Percentiles rank a stretch among this genome's conserved stretches.
These are phyloP conservation scores for Trachelus stipa DNA, from an alignment of 2,888 invertebrate species.

Conservation along the genomic window DNA sequence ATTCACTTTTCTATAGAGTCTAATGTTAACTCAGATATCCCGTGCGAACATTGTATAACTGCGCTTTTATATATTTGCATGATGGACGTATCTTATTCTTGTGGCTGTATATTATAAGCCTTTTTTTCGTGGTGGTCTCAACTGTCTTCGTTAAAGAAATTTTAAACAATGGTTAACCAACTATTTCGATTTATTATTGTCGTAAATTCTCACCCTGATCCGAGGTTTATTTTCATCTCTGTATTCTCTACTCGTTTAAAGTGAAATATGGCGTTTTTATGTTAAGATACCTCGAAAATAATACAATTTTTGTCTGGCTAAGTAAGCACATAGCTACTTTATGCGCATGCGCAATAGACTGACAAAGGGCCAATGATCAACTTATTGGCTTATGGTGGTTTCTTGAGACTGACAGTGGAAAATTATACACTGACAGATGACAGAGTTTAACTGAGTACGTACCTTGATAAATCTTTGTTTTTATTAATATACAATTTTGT, in stretches of 20 bases:
- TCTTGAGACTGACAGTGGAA: background rate
- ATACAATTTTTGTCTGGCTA: background rate
- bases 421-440: background rate
- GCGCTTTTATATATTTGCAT: conserved; percentile 6
- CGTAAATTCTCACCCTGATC: background rate
- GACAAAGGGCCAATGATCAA: background rate
- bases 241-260: background rate
- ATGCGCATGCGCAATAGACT: background rate
- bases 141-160: background rate
- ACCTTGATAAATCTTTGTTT: background rate
- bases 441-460: background rate
- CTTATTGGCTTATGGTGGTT: background rate
- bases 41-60: conserved; percentile 25
- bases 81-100: background rate
- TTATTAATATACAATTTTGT: background rate
- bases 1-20: background rate
- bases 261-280: background rate
- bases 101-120: background rate
- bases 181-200: background rate
- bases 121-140: background rate
- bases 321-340: background rate
- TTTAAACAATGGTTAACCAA: background rate
- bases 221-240: background rate
- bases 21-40: background rate
- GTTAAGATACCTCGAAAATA: background rate